Base-by-base conservation (phyloP, 2,113 vertebrate genomes). In the Zosterops lateralis region DNA sequence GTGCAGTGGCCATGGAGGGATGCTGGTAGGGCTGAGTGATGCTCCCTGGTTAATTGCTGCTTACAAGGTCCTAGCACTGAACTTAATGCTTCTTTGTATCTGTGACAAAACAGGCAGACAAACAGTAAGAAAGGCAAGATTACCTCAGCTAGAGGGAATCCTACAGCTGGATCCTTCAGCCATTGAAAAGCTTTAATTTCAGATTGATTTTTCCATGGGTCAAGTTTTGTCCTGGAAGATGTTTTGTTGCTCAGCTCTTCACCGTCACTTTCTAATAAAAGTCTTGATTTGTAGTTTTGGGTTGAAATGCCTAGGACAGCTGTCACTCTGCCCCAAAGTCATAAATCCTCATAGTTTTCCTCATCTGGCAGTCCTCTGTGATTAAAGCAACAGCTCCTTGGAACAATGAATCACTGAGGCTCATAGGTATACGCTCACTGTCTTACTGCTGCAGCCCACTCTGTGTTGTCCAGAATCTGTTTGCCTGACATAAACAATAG, bases 291-390 rank as follows among this genome's bases (percentile, higher is more conserved):
- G 88, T 90, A 88, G 58, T 65, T 74, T 93, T 62, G 45, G 15
- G 45, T 38, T 94, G 83, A 70, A 84, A 75, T 79, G 60, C 64
- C 81, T 95, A 57, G 84, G 93, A 96, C 87, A 97, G 91, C 86
- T 97, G 92, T 96, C 91, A 93, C 92, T 97, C 34, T 79, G 84
- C 75, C 94, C 88, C 87, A 91, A 74, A 95, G 94, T 70, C 84
- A 90, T 96, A 97, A 96, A 95, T 96, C 76, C 87, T 93, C 32
- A 10, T 42, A 67, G 93, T 75, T 92, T 88, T 93, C 88, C 77
- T 97, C 93, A 95, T 96, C 95, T 96, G 65, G 84, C 93, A 97
- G 79, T 89, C 92, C 82, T 96, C 93, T 16, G 83, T 96, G 95
- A 95, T 88, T 95, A 96, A 96, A 95, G 58, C 73, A 79, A 66